Base-by-base conservation (phyloP, 2,888 invertebrate species). In the Drosophila atroscutellata region DNA sequence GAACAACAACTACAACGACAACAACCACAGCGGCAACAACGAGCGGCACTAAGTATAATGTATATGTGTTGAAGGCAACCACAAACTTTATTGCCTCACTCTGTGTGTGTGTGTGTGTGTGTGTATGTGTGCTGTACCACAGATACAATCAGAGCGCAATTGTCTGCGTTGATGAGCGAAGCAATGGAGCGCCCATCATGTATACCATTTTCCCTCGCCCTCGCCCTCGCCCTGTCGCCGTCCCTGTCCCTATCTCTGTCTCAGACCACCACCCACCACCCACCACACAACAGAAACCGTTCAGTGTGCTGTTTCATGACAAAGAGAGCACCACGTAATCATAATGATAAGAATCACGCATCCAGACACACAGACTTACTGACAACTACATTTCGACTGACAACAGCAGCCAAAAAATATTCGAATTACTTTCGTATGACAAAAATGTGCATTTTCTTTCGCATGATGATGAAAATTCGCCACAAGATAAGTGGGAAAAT, bases 91-190 rank as follows among this genome's bases (percentile, higher is more conserved):
- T 81, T 80, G 87, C 82, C 82, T 37, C 55, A 69, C 64, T 75
- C 26, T 49, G 30, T 52, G 63, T 61, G 64, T 42, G 24, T 55
- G 45, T 54, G 52, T 52, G 20, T 45, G 64, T 42, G 24, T 55
- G 45, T 54, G 52, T 52, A n/a, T 45, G 24, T 50, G 18, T 52
- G 15, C 70, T 49, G 54, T 37, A 57, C 62, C 71, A 78, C 74
- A 84, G 86, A 89, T 87, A 86, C 89, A 89, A 86, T 86, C 86
- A 86, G 86, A 77, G 77, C 87, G 78, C 86, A 86, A 86, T 86
- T 86, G 86, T 87, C 87, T 86, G 86, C 74, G 82, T 69, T 86
- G 86, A 89, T 86, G 89, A 87, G 84, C 84, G 77, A 72, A 73
- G 72, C 79, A 77, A 69, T 73, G 75, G 55, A 52, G 76, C 76